Conservation (phyloP, 2,797 vertebrate genomes). For the Selene dorsalis region DNA sequence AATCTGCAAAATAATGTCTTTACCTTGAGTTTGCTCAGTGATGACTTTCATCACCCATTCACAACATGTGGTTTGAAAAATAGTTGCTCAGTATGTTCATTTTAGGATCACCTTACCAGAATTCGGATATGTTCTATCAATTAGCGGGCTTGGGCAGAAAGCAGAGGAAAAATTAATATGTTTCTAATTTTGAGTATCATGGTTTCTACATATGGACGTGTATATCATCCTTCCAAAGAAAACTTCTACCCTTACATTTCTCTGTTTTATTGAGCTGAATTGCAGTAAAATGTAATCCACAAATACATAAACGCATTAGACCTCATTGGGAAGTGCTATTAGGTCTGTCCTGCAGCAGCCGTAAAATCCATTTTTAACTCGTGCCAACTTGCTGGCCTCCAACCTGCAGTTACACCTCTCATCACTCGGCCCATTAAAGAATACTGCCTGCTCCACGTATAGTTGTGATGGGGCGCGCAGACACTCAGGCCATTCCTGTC, state of each 20-base stretch:
- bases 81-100: slow-evolving; percentile 64
- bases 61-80: slow-evolving; percentile 51
- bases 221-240: slow-evolving; percentile 81
- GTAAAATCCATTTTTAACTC: slow-evolving; percentile 83
- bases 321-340: slow-evolving; percentile 79
- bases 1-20: slow-evolving; percentile 34
- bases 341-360: slow-evolving; percentile 73
- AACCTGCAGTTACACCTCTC: slow-evolving; percentile 80
- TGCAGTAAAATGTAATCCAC: slow-evolving; percentile 83
- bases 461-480: slow-evolving; percentile 61
- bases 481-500: slow-evolving; percentile 36
- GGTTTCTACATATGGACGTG: slow-evolving; percentile 76
- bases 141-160: slow-evolving; percentile 76
- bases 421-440: slow-evolving; percentile 74
- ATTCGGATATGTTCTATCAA: slow-evolving; percentile 81
- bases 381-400: slow-evolving; percentile 65
- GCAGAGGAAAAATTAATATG: slow-evolving; percentile 79
- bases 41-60: slow-evolving; percentile 53
- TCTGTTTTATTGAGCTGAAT: slow-evolving; percentile 80
- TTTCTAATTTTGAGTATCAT: slow-evolving; percentile 82
- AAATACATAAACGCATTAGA: slow-evolving; percentile 84
- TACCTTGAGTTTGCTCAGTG: slow-evolving; percentile 35
- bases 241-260: slow-evolving; percentile 82
- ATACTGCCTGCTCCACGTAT: slow-evolving; percentile 48
- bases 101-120: slow-evolving; percentile 76